A percentile compares a stretch with the other conserved stretches of the same genome.
Conservation (phyloP, 2,113 vertebrate genomes). For the Edolisoma coerulescens region DNA sequence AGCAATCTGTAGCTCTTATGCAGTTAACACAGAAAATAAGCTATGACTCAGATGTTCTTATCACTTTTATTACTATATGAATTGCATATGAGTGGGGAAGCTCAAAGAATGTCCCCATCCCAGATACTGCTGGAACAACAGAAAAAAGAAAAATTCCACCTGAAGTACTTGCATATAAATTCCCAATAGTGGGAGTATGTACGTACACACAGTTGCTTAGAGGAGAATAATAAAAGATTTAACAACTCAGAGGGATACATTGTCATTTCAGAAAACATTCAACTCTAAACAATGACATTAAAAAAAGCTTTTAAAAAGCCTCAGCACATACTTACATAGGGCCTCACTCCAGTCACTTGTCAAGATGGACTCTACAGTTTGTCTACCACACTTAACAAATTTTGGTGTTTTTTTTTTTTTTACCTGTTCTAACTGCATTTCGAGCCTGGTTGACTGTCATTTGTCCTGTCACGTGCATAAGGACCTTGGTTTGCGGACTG, state of each 20-base stretch:
- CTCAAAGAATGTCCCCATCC: neutral
- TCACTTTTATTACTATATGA: neutral
- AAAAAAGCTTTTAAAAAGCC: neutral
- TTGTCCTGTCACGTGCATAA: constrained; percentile 88
- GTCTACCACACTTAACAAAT: neutral
- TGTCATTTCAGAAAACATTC: neutral
- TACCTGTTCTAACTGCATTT: constrained; percentile 91
- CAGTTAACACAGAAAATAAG: constrained; percentile 4
- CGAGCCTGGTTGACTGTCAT: constrained; percentile 98
- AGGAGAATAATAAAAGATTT: neutral
- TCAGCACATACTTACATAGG: neutral
- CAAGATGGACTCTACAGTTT: neutral
- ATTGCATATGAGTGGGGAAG: neutral
- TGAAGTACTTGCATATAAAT: neutral
- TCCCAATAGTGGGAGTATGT: neutral
- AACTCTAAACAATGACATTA: neutral
- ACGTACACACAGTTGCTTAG: neutral
- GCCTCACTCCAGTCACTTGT: neutral
- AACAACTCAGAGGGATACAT: neutral
- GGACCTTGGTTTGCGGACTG: constrained; percentile 87
- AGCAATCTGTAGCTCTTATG: neutral
- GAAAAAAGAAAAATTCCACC: neutral
- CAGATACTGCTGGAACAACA: neutral
- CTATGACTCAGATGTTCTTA: constrained; percentile 1
- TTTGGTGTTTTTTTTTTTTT: neutral